These are phyloP conservation scores for Rhineura floridana DNA, from an alignment of 2,113 vertebrate species.

Conservation along the genomic window DNA sequence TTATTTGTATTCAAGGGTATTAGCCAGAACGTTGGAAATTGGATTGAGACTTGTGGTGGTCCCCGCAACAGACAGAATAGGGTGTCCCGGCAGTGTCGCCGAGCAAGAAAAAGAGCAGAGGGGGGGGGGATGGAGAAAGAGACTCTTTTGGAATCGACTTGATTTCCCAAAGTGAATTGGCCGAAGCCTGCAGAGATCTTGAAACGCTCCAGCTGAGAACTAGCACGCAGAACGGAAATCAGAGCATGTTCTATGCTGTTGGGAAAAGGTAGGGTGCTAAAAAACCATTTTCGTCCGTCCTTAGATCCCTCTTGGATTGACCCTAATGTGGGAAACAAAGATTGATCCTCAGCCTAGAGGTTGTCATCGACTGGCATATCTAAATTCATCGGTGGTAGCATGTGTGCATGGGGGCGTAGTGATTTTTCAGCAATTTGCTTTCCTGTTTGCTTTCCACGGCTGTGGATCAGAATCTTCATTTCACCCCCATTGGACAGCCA, in stretches of 20 bases:
- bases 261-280: not conserved
- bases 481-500: not conserved
- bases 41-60: slow-evolving; percentile 45
- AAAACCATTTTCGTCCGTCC: not conserved
- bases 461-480: not conserved
- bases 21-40: slow-evolving; percentile 58
- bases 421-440: not conserved
- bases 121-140: too few species aligned
- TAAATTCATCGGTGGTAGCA: not conserved
- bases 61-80: slow-evolving; percentile 7
- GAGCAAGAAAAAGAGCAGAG: not conserved
- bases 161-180: not conserved
- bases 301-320: not conserved
- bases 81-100: not conserved
- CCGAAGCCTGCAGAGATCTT: slow-evolving; percentile 39
- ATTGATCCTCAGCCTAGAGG: not conserved
- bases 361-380: too few species aligned
- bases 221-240: slow-evolving; percentile 15
- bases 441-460: not conserved
- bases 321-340: too few species aligned
- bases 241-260: slow-evolving; percentile 43
- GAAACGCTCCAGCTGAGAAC: slow-evolving; percentile 1
- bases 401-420: not conserved
- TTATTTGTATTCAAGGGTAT: slow-evolving; percentile 61
- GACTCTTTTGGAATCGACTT: slow-evolving; percentile 19